phyloP scores from a whole-genome alignment of 1,140 invertebrate genomes.

The Cotesia vestalis region DNA sequence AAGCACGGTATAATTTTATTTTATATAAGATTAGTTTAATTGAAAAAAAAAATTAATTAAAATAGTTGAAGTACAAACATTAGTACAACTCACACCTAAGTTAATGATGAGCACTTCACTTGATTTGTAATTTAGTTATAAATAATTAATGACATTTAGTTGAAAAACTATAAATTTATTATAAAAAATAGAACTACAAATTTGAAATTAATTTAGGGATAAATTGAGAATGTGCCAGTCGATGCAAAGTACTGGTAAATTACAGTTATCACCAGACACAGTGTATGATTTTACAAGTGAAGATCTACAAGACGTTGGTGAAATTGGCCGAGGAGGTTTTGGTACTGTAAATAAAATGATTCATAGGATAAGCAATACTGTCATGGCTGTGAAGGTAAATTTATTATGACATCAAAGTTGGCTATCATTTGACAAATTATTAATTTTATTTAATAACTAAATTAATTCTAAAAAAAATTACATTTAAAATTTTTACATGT shows the following conservation, averaged over 20 bases:
- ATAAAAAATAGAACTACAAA: not conserved
- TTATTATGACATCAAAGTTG: not conserved
- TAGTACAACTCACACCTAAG: too few species aligned
- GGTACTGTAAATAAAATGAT: constrained; percentile 97
- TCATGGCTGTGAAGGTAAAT: constrained; percentile 92
- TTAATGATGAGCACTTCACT: too few species aligned
- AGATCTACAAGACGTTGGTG: constrained; percentile 88
- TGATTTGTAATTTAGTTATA: too few species aligned
- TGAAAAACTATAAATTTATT: not conserved
- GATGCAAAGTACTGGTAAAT: constrained; percentile 76
- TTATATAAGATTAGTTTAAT: constrained; percentile 1
- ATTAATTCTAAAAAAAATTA: too few species aligned
- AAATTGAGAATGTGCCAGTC: constrained; percentile 69
- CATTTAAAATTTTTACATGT: too few species aligned
- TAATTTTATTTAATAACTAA: too few species aligned
- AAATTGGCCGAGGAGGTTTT: constrained; percentile 94
- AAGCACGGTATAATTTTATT: constrained; percentile 55
- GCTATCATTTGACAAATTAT: too few species aligned
- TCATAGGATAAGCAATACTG: constrained; percentile 84
- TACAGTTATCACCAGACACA: constrained; percentile 75
- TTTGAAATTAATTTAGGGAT: constrained; percentile 56
- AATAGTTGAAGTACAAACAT: too few species aligned
- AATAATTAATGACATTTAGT: too few species aligned
- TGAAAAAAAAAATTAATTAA: not conserved
- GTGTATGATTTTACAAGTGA: constrained; percentile 89